Evolutionary conservation across 1,140 invertebrate genomes (phyloP), one percentile per base, ranked within the genome.

Genomic region (Geopemphigus sp.): DNA sequence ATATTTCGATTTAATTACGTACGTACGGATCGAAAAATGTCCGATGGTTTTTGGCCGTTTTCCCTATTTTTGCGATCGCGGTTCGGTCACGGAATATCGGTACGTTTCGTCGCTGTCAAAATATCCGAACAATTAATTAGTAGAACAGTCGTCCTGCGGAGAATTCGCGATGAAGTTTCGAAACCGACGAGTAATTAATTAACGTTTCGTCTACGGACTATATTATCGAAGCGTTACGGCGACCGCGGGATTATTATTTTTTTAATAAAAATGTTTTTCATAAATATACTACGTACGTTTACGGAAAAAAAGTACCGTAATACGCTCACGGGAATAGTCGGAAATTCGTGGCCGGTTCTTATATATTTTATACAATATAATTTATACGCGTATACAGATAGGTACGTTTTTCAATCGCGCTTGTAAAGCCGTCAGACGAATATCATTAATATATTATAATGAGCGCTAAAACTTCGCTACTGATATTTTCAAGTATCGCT

Each of bases 371-470:
- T 68, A 39, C 8, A 39, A 4, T n/a, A 19, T 32, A 0, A 32
- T 64, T 8, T 29, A 10, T 39, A 32, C 15, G 17, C 1, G 10
- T 22, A 12, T 56, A 39, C 8, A 39, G 3, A 24, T 17, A 39
- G 32, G 32, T 11, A 1, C 63, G 11, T 47, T 50, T 50, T 68
- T 68, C 39, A 50, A 68, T 68, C 22, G 15, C 3, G 47, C 66
- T 47, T 50, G 45, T 68, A 50, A 50, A 68, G 47, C 66, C n/a
- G 66, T 50, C 45, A 15, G 66, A 47, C 22, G 45, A 68, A 68
- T 24, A 47, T 68, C 66, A 68, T 68, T 68, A 68, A 50, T 68
- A 68, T 68, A 68, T 68, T 50, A 68, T 68, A 68, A 68, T 68
- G 66, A 68, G 66, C 66, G 66, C 66, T 50, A 50, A 50, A 68